Percentiles rank a stretch among this genome's conserved stretches.
Conservation (phyloP, 2,888 invertebrate genomes). For the Sesia bembeciformis region DNA sequence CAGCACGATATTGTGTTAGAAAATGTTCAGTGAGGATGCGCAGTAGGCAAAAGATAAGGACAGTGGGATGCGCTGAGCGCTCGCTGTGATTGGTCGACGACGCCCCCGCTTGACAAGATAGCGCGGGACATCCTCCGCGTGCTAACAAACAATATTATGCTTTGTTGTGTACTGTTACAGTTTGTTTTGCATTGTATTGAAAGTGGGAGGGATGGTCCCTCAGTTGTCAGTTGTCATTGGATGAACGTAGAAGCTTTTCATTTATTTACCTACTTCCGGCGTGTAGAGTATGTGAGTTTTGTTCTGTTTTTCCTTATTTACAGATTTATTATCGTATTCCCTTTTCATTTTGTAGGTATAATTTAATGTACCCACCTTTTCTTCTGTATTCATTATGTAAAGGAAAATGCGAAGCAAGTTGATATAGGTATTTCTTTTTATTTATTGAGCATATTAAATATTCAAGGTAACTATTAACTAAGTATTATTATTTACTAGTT, state of each 20-base stretch:
- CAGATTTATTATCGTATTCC: too few species aligned
- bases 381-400: too few species aligned
- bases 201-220: conserved; percentile 62
- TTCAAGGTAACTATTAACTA: too few species aligned
- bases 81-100: conserved; percentile 54
- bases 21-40: conserved; percentile 32
- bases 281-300: too few species aligned
- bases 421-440: too few species aligned
- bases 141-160: conserved; percentile 18
- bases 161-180: conserved; percentile 20
- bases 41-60: conserved; percentile 57
- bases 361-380: too few species aligned
- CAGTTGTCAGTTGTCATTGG: conserved; percentile 69
- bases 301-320: too few species aligned
- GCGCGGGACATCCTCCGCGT: conserved; percentile 61
- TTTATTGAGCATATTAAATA: too few species aligned
- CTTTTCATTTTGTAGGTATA: too few species aligned
- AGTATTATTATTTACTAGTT: too few species aligned
- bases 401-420: too few species aligned
- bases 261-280: conserved; percentile 35
- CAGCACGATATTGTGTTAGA: conserved; percentile 5
- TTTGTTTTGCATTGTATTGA: conserved; percentile 19
- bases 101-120: conserved; percentile 73
- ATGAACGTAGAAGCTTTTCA: conserved; percentile 61
- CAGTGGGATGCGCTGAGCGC: conserved; percentile 58